These are phyloP conservation scores for Petaurus breviceps DNA, from an alignment of 2,113 vertebrate species.

Conservation along the genomic window DNA sequence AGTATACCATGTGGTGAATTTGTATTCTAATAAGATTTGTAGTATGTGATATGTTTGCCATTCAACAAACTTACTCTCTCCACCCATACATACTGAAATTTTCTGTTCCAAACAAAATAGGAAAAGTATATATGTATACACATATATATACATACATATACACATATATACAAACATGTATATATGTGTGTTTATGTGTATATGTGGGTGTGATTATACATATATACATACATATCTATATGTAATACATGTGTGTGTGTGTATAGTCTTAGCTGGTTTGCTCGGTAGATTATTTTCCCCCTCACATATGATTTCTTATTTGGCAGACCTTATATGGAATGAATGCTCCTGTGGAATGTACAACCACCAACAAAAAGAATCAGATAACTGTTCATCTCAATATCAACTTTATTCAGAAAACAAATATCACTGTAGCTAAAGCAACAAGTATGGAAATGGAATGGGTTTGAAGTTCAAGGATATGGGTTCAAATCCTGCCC, in stretches of 20 bases:
- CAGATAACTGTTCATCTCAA: background rate
- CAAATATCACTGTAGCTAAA: background rate
- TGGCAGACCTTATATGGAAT: background rate
- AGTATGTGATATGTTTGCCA: no score
- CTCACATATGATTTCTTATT: background rate
- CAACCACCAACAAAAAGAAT: background rate
- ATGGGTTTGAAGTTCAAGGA: background rate
- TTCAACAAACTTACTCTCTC: no score
- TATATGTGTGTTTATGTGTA: background rate
- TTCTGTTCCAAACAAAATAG: no score
- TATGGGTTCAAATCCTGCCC: no score
- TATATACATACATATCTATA: background rate
- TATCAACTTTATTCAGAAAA: background rate
- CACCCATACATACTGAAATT: no score
- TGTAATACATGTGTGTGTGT: no score
- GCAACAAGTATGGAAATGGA: background rate
- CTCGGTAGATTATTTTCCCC: background rate
- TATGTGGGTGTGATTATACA: constrained; percentile 59
- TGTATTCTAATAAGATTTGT: no score
- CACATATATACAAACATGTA: no score
- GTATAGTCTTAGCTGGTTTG: background rate
- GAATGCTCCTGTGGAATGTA: background rate
- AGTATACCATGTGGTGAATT: no score
- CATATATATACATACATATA: no score
- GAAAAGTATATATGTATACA: background rate